A percentile compares a stretch with the other conserved stretches of the same genome.
Evolutionary conservation across 1,140 invertebrate genomes (phyloP).

Genomic region (Aphelinus certus): DNA sequence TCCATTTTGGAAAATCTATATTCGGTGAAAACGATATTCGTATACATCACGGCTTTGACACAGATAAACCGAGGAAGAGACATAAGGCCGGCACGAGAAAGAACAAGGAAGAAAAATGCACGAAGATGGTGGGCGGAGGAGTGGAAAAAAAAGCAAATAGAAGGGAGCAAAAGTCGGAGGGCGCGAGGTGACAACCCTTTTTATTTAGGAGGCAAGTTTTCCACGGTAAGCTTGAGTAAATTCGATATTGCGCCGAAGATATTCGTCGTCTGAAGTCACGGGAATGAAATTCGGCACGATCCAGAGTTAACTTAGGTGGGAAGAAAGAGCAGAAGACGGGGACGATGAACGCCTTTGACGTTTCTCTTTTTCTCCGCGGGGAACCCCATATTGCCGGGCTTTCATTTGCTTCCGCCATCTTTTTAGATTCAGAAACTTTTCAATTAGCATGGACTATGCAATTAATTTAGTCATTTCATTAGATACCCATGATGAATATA

Average conservation of each 20-base stretch:
- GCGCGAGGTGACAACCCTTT: constrained; percentile 61
- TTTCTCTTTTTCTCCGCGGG: constrained; percentile 1
- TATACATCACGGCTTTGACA: constrained; percentile 20
- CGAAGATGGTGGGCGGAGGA: constrained; percentile 8
- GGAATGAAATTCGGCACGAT: constrained; percentile 27
- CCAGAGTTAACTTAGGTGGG: constrained; percentile 9
- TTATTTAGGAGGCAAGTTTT: constrained; percentile 63
- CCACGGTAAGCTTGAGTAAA: constrained; percentile 57
- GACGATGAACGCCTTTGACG: not conserved
- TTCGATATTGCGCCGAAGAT: constrained; percentile 58
- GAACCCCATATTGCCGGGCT: constrained; percentile 19
- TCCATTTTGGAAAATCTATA: not conserved
- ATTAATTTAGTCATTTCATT: constrained; percentile 16
- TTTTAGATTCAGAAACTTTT: constrained; percentile 18
- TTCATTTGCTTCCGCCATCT: constrained; percentile 10
- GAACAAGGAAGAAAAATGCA: constrained; percentile 37
- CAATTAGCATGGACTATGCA: constrained; percentile 15
- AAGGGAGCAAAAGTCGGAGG: constrained; percentile 24
- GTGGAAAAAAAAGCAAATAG: constrained; percentile 21
- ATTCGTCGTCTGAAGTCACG: constrained; percentile 25
- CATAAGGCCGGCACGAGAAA: constrained; percentile 21
- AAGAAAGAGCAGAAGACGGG: constrained; percentile 1
- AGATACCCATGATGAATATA: too few species aligned
- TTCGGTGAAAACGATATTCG: not conserved
- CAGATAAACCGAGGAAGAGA: constrained; percentile 26